Percentiles rank a stretch among this genome's conserved stretches.
Evolutionary conservation across 2,888 invertebrate species (phyloP).

Genomic region (Dyspetes luteomarginatus): DNA sequence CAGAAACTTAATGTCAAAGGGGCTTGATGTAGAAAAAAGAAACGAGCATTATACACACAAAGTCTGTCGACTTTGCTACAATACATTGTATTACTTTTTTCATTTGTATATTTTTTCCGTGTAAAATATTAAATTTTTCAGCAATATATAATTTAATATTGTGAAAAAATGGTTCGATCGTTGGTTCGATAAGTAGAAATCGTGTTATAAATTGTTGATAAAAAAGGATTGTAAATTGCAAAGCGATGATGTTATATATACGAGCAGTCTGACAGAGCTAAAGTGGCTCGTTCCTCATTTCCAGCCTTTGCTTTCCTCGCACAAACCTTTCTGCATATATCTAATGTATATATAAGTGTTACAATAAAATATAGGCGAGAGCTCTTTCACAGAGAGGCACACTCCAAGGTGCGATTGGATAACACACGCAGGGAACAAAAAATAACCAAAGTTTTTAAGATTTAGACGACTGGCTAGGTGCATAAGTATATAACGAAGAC

Average conservation of each 20-base stretch:
- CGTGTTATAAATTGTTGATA: too few relatives aligned
- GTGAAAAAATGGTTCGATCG: too few relatives aligned
- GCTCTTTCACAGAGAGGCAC: conserved; percentile 10
- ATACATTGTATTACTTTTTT: too few relatives aligned
- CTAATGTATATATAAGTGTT: conserved; percentile 20
- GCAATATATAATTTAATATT: too few relatives aligned
- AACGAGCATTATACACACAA: too few relatives aligned
- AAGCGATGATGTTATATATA: conserved; percentile 37
- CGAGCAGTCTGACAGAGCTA: conserved; percentile 44
- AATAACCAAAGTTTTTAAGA: neutral
- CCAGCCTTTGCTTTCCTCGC: conserved; percentile 9
- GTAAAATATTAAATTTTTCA: too few relatives aligned
- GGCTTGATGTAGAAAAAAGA: too few relatives aligned
- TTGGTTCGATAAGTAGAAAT: too few relatives aligned
- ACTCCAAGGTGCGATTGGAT: conserved; percentile 19
- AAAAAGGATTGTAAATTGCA: conserved; percentile 33
- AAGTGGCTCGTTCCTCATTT: conserved; percentile 59
- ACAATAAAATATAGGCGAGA: conserved; percentile 48
- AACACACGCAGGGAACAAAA: neutral
- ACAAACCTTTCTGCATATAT: neutral
- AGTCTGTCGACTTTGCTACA: too few relatives aligned
- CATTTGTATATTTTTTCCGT: too few relatives aligned
- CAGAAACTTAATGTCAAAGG: too few relatives aligned
- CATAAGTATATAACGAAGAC: conserved; percentile 2
- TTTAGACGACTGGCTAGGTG: neutral